Evolutionary conservation across 2,113 vertebrate species (phyloP).

Genomic region (Lamprotornis superbus): DNA sequence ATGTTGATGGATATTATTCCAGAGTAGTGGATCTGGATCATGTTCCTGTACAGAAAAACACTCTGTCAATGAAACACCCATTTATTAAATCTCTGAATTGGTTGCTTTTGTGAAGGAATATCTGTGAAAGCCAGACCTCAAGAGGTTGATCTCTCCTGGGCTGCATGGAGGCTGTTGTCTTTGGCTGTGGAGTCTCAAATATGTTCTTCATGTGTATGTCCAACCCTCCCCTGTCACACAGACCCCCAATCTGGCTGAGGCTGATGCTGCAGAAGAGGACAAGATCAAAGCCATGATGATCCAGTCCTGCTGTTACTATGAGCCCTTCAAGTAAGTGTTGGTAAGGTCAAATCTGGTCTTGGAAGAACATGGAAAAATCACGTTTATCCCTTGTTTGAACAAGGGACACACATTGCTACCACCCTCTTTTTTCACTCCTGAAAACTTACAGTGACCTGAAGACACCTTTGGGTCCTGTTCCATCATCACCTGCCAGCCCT

Average conservation of each 20-base stretch:
- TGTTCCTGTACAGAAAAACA: background rate
- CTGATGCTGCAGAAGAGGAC: background rate
- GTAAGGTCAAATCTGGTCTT: background rate
- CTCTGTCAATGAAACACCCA: background rate
- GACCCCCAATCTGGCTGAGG: background rate
- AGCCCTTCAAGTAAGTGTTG: background rate
- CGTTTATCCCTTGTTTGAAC: background rate
- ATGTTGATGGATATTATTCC: background rate
- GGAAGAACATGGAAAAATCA: background rate
- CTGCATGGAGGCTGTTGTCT: background rate
- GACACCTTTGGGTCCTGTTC: background rate
- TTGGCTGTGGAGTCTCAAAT: background rate
- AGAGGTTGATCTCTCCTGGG: background rate
- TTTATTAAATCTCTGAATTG: background rate
- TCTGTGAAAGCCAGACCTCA: background rate
- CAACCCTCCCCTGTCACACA: background rate
- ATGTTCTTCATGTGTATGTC: background rate
- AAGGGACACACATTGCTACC: background rate
- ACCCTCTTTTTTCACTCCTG: background rate
- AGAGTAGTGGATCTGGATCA: background rate
- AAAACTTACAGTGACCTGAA: background rate
- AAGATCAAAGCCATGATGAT: background rate
- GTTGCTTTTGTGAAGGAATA: background rate
- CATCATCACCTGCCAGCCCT: background rate
- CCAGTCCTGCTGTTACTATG: background rate